Conservation (phyloP, 1,140 invertebrate genomes). For the Drosophila tristis region DNA sequence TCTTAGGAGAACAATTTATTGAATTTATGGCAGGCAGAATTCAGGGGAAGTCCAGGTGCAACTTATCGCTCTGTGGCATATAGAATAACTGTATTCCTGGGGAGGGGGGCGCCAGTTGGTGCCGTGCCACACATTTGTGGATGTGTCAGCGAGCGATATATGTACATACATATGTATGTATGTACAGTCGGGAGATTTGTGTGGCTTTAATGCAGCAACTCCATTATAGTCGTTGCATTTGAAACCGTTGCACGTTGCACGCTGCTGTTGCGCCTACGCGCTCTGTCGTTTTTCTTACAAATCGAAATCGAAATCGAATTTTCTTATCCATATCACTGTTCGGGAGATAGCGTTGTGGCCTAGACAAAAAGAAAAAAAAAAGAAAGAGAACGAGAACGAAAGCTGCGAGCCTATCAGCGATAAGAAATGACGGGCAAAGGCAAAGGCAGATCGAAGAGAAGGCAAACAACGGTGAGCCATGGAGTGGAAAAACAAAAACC, state of each 20-base stretch:
- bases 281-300: slow-evolving; percentile 12
- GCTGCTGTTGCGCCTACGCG: too few relatives aligned
- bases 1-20: neutral
- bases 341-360: slow-evolving; percentile 10
- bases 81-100: neutral
- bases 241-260: too few relatives aligned
- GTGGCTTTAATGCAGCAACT: too few relatives aligned
- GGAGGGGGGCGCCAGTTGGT: neutral
- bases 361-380: slow-evolving; percentile 1
- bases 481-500: slow-evolving; percentile 13
- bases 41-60: slow-evolving; percentile 33
- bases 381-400: slow-evolving; percentile 1
- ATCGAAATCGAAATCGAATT: slow-evolving; percentile 31
- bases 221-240: too few relatives aligned
- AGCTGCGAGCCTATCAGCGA: slow-evolving; percentile 11
- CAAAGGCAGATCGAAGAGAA: slow-evolving; percentile 56
- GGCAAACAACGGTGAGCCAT: slow-evolving; percentile 67
- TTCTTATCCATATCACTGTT: slow-evolving; percentile 32
- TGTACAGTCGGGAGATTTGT: too few relatives aligned
- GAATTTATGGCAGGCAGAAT: neutral
- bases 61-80: neutral
- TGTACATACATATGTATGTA: too few relatives aligned
- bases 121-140: too few relatives aligned
- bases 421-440: slow-evolving; percentile 70
- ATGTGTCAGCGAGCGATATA: too few relatives aligned